A percentile compares a stretch with the other conserved stretches of the same genome.
These are phyloP conservation scores for Wasmannia auropunctata DNA, from an alignment of 1,140 invertebrate genomes.

Conservation along the genomic window DNA sequence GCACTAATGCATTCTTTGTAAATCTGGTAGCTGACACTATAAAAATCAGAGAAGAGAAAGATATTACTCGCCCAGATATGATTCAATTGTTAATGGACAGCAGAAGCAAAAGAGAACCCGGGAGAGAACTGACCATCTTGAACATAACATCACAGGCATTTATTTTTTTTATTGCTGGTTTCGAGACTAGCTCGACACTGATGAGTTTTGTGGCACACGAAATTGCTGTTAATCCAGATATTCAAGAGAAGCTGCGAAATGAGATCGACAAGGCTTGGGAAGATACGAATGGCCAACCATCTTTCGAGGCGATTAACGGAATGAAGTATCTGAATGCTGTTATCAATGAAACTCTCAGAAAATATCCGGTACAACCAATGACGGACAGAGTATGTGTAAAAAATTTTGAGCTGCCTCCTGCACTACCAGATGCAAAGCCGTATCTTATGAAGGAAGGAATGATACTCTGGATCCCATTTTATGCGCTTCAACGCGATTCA, in stretches of 20 bases:
- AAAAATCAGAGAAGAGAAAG: conserved; percentile 53
- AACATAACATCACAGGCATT: conserved; percentile 85
- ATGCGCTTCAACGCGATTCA: conserved; percentile 87
- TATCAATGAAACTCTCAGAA: conserved; percentile 86
- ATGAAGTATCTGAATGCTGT: conserved; percentile 85
- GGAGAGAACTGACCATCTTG: conserved; percentile 79
- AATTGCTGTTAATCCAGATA: conserved; percentile 86
- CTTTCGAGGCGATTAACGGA: conserved; percentile 81
- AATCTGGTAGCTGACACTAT: conserved; percentile 27
- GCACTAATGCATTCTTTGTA: conserved; percentile 50
- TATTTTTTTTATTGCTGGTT: conserved; percentile 85
- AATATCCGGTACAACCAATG: conserved; percentile 85
- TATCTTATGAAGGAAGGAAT: conserved; percentile 79
- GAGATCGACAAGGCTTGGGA: conserved; percentile 85
- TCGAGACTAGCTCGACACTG: conserved; percentile 86
- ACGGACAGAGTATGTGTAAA: conserved; percentile 86
- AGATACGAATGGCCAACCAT: conserved; percentile 78
- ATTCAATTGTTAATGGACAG: conserved; percentile 79
- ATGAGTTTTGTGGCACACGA: conserved; percentile 84
- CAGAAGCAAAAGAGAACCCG: conserved; percentile 74
- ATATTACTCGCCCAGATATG: conserved; percentile 71
- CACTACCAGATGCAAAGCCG: conserved; percentile 57
- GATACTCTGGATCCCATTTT: conserved; percentile 83
- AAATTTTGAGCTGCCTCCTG: conserved; percentile 82
- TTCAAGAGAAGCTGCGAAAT: conserved; percentile 86